phyloP scores from a whole-genome alignment of 2,888 invertebrate species.

The Ormyrus pomaceus region DNA sequence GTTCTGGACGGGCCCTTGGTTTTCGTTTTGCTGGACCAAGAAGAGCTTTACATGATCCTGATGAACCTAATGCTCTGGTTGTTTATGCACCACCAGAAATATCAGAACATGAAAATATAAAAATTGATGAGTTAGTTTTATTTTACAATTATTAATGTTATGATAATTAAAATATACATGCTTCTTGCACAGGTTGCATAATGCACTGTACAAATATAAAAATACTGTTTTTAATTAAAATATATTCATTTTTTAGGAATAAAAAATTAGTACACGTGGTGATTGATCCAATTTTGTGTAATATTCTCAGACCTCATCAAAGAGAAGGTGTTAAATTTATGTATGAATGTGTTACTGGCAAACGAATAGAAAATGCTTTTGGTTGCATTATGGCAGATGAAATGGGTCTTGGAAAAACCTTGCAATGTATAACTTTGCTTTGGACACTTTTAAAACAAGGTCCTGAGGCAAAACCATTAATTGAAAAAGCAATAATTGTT shows the following conservation, averaged over 20 bases:
- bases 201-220: not conserved
- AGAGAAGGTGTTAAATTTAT: conserved; percentile 99
- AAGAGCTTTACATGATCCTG: conserved; percentile 92
- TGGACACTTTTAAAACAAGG: conserved; percentile 97
- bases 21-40: conserved; percentile 80
- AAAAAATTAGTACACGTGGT: conserved; percentile 93
- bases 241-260: conserved; percentile 72
- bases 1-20: conserved; percentile 87
- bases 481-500: conserved; percentile 95
- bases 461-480: conserved; percentile 91
- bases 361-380: conserved; percentile 88
- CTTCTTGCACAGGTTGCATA: conserved; percentile 11
- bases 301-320: conserved; percentile 96
- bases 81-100: conserved; percentile 90
- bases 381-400: conserved; percentile 99
- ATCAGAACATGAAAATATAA: conserved; percentile 91
- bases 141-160: not conserved
- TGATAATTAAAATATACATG: conserved; percentile 32
- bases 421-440: conserved; percentile 96
- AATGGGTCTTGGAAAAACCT: conserved; percentile 98
- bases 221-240: not conserved
- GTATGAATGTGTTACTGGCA: conserved; percentile 98
- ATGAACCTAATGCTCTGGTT: conserved; percentile 93
- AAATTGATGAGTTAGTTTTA: conserved; percentile 81
- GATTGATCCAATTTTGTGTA: conserved; percentile 94